Base-by-base conservation (phyloP, 2,888 invertebrate species). In the Polietes domitor region DNA sequence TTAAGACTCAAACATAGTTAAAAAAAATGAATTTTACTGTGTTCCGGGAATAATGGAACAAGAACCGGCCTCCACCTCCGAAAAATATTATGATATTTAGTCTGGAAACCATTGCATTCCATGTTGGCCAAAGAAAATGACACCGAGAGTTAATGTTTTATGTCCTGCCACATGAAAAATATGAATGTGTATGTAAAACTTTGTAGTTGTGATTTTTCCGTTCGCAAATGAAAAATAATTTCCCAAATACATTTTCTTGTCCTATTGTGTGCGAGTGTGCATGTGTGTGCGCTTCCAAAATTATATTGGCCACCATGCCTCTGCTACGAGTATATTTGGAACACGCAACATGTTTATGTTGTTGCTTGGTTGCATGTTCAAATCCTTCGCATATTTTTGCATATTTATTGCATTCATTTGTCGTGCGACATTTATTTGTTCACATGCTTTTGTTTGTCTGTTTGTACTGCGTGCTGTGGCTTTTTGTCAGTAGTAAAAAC, bases 311-410 rank as follows among this genome's bases (percentile, higher is more conserved):
- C 47, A 47, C 47, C 47, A 47, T 3, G n/a, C 37, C 7, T 37
- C 37, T 7, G 12, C 4, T 37, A 32, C 4, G n/a, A 12, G 4
- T 41, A 47, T 41, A 47, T 43, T 55, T 70, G 26, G 28, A 28
- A 53, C 76, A 76, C 68, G 37, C 53, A 63, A 53, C 65, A 65
- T 65, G 37, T 65, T 65, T 53, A 0, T n/a, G 47, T 47, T n/a
- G n/a, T n/a, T n/a, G n/a, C n/a, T n/a, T n/a, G n/a, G 47, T 47
- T 47, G 47, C 47, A 47, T 47, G 47, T 47, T 47, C n/a, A 47
- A 47, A 47, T 47, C 47, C 15, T 47, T 47, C n/a, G n/a, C 47
- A 47, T 47, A 47, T 47, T 47, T 47, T 47, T 47, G 47, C 47
- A 47, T 47, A 47, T 47, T 47, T 47, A 47, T 47, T 47, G 47